Evolutionary conservation across 2,113 vertebrate genomes (phyloP).

Genomic region (Puffinus mauretanicus): DNA sequence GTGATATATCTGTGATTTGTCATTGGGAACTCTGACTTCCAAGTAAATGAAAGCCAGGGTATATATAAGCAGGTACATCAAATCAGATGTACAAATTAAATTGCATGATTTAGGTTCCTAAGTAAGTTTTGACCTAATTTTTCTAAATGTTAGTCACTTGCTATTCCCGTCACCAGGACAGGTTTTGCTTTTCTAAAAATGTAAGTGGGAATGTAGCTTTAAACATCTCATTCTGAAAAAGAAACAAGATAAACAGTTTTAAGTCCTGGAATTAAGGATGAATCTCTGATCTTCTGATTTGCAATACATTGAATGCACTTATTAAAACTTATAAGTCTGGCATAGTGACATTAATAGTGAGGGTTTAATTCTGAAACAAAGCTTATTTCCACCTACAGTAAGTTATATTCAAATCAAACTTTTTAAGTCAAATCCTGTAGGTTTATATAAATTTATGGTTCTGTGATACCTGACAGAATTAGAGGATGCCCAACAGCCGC

Average conservation of each 20-base stretch:
- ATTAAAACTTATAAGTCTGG: background rate
- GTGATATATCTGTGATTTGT: background rate
- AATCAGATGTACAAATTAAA: background rate
- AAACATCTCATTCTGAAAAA: background rate
- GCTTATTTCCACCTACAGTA: background rate
- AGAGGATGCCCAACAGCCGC: background rate
- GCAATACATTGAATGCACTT: background rate
- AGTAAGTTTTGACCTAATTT: conserved; percentile 23
- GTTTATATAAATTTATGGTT: background rate
- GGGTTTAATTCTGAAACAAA: background rate
- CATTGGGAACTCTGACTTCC: background rate
- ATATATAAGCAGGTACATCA: background rate
- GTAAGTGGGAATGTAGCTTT: background rate
- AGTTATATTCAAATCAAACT: background rate
- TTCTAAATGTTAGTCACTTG: background rate
- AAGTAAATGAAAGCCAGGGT: background rate
- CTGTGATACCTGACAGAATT: background rate
- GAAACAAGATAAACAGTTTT: background rate
- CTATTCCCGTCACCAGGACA: background rate
- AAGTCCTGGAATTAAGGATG: background rate
- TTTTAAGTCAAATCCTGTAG: background rate
- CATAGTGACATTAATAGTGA: background rate
- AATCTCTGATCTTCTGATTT: background rate
- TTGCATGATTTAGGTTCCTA: background rate
- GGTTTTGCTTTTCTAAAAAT: background rate